These are phyloP conservation scores for Otus scops DNA, from an alignment of 2,797 vertebrate genomes.

Conservation along the genomic window DNA sequence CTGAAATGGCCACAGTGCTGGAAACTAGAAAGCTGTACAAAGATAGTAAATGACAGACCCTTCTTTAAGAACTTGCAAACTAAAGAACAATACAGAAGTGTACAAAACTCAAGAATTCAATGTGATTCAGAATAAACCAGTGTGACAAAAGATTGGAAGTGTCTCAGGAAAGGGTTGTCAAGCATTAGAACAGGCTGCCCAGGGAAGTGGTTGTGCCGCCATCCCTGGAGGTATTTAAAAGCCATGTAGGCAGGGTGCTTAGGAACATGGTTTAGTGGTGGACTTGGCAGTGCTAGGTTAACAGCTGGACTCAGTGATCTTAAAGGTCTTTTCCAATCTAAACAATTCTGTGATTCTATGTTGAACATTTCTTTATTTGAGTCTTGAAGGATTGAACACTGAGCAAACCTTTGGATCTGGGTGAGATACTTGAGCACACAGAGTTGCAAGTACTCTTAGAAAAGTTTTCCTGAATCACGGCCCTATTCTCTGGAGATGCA, in stretches of 20 bases:
- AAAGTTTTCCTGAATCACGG: neutral
- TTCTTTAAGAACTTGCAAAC: neutral
- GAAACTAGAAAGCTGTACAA: neutral
- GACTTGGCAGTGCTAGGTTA: neutral
- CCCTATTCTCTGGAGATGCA: neutral
- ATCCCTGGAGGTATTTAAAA: neutral
- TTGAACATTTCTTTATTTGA: neutral
- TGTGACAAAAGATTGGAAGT: neutral
- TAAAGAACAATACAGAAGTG: neutral
- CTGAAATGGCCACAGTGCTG: neutral
- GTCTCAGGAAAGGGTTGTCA: neutral
- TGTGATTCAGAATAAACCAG: neutral
- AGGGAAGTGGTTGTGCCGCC: neutral
- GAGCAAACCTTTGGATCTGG: neutral
- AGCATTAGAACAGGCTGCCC: neutral
- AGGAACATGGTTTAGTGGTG: neutral
- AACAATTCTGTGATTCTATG: accelerated
- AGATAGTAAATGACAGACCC: neutral
- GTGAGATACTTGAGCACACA: neutral
- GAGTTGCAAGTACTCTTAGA: neutral
- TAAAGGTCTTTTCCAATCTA: neutral
- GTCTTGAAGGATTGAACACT: neutral
- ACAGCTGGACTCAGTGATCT: neutral
- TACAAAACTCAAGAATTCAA: neutral
- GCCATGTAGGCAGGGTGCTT: too few relatives aligned